phyloP scores from a whole-genome alignment of 2,113 vertebrate genomes.

The Spheniscus mendiculus region DNA sequence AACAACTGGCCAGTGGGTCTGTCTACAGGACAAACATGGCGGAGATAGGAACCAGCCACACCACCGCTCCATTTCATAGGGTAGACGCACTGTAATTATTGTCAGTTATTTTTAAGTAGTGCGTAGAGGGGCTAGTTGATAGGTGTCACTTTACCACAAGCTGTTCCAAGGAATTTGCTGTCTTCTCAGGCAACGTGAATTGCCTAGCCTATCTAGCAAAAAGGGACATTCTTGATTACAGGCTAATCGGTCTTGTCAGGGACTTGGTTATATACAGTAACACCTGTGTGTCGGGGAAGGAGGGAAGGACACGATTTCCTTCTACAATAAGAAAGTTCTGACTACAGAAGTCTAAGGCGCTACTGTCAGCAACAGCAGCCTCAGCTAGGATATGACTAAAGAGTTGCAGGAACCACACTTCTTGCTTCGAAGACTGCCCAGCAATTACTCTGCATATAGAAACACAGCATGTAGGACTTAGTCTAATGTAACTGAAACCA shows the following conservation, averaged over 20 bases:
- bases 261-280: not conserved
- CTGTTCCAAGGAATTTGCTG: not conserved
- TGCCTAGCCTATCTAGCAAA: not conserved
- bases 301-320: not conserved
- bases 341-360: not conserved
- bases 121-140: not conserved
- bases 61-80: not conserved
- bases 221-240: not conserved
- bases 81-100: not conserved
- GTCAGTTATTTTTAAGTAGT: not conserved
- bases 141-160: not conserved
- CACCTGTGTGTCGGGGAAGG: not conserved
- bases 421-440: not conserved
- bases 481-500: not conserved
- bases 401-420: not conserved
- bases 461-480: not conserved
- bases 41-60: not conserved
- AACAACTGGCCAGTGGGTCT: not conserved
- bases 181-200: not conserved
- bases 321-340: not conserved
- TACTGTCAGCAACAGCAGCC: not conserved
- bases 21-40: not conserved
- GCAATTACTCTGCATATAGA: not conserved
- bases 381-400: not conserved
- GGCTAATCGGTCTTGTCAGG: not conserved